Evolutionary conservation across 2,888 invertebrate genomes (phyloP), one percentile per base, ranked within the genome.

Genomic region (Erpobdella octoculata): DNA sequence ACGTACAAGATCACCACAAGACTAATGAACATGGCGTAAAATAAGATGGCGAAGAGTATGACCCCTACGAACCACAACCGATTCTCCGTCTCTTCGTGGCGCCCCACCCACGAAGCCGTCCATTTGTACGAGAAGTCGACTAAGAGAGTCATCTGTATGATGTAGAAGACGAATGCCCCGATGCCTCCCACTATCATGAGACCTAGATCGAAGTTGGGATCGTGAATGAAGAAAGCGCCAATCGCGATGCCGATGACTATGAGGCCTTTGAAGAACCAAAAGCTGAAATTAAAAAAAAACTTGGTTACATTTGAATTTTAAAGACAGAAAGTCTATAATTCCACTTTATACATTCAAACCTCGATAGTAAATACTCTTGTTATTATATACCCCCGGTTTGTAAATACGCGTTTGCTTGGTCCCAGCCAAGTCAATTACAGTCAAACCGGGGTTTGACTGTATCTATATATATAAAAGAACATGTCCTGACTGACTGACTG

Each of bases 91-190:
- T 94, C 92, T 82, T 94, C 92, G 81, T 90, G 92, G 80, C 91
- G 91, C 83, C 89, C 90, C 77, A 96, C 92, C 97, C 97, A 99
- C 74, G 87, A 88, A 84, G 96, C 95, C 9, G 97, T 96, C 90
- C 96, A 92, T 0, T 89, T 87, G 83, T 99, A 96, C 21, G 96
- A 96, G 85, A 99, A 97, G 83, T 98, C 97, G 78, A 99, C 90
- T 78, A 99, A 92, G 70, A 98, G 87, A 75, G 97, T 89, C 77
- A 98, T 87, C 84, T 99, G 98, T 74, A 99, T 93, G 71, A 99
- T 84, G 77, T 99, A 96, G 84, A 96, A 98, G 70, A 92, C 86
- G 81, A 97, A 91, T 0, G 93, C 97, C 35, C 98, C 98, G 9
- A 96, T 88, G 88, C 98, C 89, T 21, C 70, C 70, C 9, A 70